Evolutionary conservation across 1,140 invertebrate species (phyloP).

Genomic region (Glomeris maerens): DNA sequence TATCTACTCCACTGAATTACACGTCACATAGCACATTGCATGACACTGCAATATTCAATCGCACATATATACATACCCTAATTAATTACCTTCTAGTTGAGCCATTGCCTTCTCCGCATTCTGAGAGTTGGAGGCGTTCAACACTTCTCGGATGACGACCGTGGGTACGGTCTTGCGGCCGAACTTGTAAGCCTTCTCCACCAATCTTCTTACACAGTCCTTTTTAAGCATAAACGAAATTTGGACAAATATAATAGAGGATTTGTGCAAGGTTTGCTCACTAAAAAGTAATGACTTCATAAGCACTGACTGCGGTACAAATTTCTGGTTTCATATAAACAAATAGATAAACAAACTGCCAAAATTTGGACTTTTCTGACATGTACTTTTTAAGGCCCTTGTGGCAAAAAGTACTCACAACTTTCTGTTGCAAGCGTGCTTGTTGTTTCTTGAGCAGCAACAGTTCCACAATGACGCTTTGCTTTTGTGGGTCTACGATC

Average conservation of each 20-base stretch:
- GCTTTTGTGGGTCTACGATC: constrained; percentile 30
- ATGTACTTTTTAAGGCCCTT: constrained; percentile 8
- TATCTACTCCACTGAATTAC: not conserved
- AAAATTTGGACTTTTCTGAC: not conserved
- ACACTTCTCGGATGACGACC: constrained; percentile 30
- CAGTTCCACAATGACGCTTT: constrained; percentile 32
- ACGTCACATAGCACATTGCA: not conserved
- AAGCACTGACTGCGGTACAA: constrained; percentile 1
- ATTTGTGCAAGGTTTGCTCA: not conserved
- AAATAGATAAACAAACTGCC: not conserved
- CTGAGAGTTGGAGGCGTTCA: constrained; percentile 29
- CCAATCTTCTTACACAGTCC: constrained; percentile 27
- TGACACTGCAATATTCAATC: not conserved
- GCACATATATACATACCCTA: not conserved
- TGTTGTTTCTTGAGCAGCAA: constrained; percentile 34
- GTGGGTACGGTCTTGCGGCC: constrained; percentile 29
- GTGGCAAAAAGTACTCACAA: constrained; percentile 15
- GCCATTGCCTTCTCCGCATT: constrained; percentile 26
- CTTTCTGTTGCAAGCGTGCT: constrained; percentile 28
- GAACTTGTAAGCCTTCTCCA: constrained; percentile 30
- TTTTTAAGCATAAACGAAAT: constrained; percentile 13
- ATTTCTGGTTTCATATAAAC: constrained; percentile 4
- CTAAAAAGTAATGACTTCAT: constrained; percentile 8
- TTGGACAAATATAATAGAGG: not conserved
- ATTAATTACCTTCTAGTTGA: constrained; percentile 20